Base-by-base conservation (phyloP, 2,888 invertebrate genomes). In the Cenopis cana region DNA sequence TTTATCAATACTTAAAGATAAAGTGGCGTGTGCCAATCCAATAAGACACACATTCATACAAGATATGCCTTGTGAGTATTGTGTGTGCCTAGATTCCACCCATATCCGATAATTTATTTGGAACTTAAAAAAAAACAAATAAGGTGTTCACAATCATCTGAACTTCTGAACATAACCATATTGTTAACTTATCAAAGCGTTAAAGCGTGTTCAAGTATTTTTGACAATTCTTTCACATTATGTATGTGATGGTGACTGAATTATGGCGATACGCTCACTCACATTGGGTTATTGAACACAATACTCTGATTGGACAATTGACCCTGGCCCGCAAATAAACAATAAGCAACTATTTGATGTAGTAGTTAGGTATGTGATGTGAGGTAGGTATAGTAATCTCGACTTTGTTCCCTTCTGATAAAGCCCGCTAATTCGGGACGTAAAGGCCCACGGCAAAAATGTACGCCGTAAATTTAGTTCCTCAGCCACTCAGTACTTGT, bases 241-340 rank as follows among this genome's bases (percentile, higher is more conserved):
- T 24, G 24, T 24, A 33, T 5, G 33, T 33, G 9, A 33, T 33
- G 33, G 5, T 59, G 14, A 46, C 9, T 11, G 46, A 60, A 18
- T 18, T 49, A 24, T 0, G n/a, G 4, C 36, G 29, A 41, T 24
- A 57, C 2, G 12, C 38, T 18, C 55, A 2, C 36, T n/a, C 6
- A 18, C n/a, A 50, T 9, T 41, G 12, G 33, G 18, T 14, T n/a
- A 50, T 29, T 29, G 17, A 38, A 52, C 33, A 29, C 36, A 50
- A 36, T 36, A 18, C 33, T 50, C 52, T 52, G 50, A 62, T 36
- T 36, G 18, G 24, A 12, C 17, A 11, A 55, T 52, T 41, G 29
- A 41, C 55, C 65, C n/a, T 55, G 41, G 36, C 24, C 9, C 17
- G 17, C 41, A 55, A 65, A 29, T 41, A 65, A 41, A 33, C 24